These are phyloP conservation scores for Vanessa atalanta DNA, from an alignment of 1,140 invertebrate genomes.

Conservation along the genomic window DNA sequence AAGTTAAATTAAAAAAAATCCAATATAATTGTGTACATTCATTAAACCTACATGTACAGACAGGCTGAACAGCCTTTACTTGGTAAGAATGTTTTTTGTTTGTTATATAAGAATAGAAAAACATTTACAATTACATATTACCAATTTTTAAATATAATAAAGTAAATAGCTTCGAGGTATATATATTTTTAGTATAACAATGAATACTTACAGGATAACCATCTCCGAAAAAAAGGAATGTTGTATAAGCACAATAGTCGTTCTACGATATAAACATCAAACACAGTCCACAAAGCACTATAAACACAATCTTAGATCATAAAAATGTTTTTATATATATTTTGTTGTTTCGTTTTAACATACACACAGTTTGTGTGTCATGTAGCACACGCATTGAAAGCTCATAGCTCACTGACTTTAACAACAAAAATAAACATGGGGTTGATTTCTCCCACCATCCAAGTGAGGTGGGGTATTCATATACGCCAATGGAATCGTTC, in stretches of 20 bases:
- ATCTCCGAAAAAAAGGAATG: conserved; percentile 58
- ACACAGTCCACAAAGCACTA: conserved; percentile 46
- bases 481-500: conserved; percentile 47
- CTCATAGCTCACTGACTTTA: conserved; percentile 71
- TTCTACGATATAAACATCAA: conserved; percentile 33
- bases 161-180: neutral
- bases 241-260: conserved; percentile 18
- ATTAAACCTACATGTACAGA: no score
- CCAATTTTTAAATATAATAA: no score
- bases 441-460: conserved; percentile 61
- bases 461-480: conserved; percentile 41
- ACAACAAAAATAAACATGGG: conserved; percentile 78
- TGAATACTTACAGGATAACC: conserved; percentile 75
- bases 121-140: no score
- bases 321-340: conserved; percentile 13
- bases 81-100: no score
- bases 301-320: conserved; percentile 15
- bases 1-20: no score
- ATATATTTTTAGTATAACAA: neutral
- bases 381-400: conserved; percentile 52
- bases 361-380: conserved; percentile 18
- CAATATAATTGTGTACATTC: no score
- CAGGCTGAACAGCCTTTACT: no score
- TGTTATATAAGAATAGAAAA: no score
- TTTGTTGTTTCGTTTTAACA: conserved; percentile 12